These are phyloP conservation scores for Scomber colias DNA, from an alignment of 2,113 vertebrate genomes.

Conservation along the genomic window DNA sequence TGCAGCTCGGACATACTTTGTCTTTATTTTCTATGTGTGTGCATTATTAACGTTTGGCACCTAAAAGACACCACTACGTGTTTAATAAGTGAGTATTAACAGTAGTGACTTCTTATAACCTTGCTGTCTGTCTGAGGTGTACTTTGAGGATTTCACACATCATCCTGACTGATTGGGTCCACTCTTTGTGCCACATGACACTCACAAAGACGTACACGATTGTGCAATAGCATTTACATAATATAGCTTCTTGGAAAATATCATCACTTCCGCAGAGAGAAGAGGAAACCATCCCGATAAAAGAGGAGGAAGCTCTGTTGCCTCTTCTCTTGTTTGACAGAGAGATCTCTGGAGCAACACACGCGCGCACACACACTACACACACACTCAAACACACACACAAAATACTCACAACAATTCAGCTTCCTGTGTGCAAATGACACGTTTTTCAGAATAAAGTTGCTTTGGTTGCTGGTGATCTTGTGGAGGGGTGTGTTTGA, in stretches of 20 bases:
- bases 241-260: slow-evolving; percentile 60
- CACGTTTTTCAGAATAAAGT: slow-evolving; percentile 64
- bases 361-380: no score
- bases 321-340: slow-evolving; percentile 50
- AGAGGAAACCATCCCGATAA: slow-evolving; percentile 53
- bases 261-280: slow-evolving; percentile 73
- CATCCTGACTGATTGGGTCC: slow-evolving; percentile 13
- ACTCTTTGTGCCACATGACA: slow-evolving; percentile 48
- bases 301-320: slow-evolving; percentile 44
- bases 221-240: slow-evolving; percentile 66
- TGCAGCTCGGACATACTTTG: slow-evolving; percentile 47
- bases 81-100: background rate
- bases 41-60: background rate
- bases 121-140: no score
- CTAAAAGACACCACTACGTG: no score
- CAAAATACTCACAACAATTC: background rate
- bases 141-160: background rate
- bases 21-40: slow-evolving; percentile 12
- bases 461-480: background rate
- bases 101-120: background rate
- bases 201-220: slow-evolving; percentile 9
- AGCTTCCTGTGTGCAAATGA: slow-evolving; percentile 37
- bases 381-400: no score
- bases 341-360: slow-evolving; percentile 4
- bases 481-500: no score